Percentiles rank a stretch among this genome's conserved stretches.
Conservation (phyloP, 2,113 vertebrate genomes). For the Thermophis baileyi region DNA sequence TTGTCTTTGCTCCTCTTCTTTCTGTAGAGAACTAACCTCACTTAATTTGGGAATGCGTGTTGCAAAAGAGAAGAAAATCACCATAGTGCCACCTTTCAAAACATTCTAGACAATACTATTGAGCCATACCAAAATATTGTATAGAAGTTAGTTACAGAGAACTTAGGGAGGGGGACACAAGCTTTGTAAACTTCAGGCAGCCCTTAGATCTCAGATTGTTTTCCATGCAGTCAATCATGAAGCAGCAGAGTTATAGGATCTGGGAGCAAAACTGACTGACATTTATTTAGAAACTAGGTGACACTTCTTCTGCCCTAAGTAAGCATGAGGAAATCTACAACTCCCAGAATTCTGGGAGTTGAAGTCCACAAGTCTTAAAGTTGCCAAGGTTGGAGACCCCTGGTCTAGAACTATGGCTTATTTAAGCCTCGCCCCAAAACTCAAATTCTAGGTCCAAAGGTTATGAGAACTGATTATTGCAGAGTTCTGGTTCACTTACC, state of each 20-base stretch:
- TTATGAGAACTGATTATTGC: not conserved
- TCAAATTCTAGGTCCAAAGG: no score
- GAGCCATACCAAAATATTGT: not conserved
- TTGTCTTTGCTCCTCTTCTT: not conserved
- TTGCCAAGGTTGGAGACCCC: no score
- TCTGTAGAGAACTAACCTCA: not conserved
- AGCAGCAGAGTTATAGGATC: not conserved
- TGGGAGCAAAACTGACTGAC: not conserved
- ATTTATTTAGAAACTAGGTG: not conserved
- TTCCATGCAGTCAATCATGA: not conserved
- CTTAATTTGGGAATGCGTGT: not conserved
- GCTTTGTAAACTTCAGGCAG: not conserved
- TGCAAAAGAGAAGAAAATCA: not conserved
- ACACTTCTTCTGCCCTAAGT: not conserved
- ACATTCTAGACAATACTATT: not conserved
- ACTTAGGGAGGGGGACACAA: not conserved
- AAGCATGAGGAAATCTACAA: not conserved
- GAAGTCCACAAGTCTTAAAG: no score
- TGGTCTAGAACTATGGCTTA: not conserved
- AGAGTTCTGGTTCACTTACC: constrained; percentile 53
- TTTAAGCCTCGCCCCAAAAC: no score
- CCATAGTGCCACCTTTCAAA: not conserved
- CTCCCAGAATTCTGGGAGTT: no score
- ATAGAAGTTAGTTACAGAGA: not conserved
- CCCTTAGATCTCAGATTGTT: not conserved